Evolutionary conservation across 2,888 invertebrate species (phyloP), one percentile per base, ranked within the genome.

Genomic region (Tetropium fuscum): DNA sequence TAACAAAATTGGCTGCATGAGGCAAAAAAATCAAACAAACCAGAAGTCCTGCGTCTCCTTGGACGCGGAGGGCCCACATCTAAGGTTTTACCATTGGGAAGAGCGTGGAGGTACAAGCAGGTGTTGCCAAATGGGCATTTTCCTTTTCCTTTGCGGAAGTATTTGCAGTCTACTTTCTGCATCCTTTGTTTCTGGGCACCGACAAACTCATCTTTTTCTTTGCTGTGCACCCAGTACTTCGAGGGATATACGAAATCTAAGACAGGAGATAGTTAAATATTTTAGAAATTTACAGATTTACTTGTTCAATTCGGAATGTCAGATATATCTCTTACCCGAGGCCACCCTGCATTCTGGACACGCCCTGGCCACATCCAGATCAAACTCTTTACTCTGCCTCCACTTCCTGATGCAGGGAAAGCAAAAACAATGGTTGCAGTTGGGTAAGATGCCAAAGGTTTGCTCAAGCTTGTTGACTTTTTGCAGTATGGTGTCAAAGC

Each of bases 111-210:
- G 76, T 93, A 93, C 77, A 93, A 92, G 75, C 93, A 93, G 75
- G 90, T 90, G 79, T 91, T 91, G 58, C 91, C 92, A 80, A 94
- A 94, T 1, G 92, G 93, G 82, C 93, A 93, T 70, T 87, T 88
- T 15, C 91, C 91, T 48, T 84, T 83, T 1, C 91, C 92, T 79
- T 88, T 87, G 66, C 88, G 88, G 79, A 91, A 93, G 77, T 93
- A 92, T 77, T 90, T 90, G 83, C 93, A 94, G 67, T 88, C 63
- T 19, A 59, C 25, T 53, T 60, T 58, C 36, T 87, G 87, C 68
- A 91, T 81, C 48, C 89, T 90, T 49, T 83, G 81, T 76, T 90
- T 90, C 80, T 93, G 93, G 55, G 87, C 87, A 15, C 81, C 83
- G 34, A 93, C 89, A 20, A 93, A 83, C 70, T 88, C 87, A 20